Percentiles rank a stretch among this genome's conserved stretches.
phyloP scores from a whole-genome alignment of 2,797 vertebrate genomes.

The Moxostoma hubbsi region DNA sequence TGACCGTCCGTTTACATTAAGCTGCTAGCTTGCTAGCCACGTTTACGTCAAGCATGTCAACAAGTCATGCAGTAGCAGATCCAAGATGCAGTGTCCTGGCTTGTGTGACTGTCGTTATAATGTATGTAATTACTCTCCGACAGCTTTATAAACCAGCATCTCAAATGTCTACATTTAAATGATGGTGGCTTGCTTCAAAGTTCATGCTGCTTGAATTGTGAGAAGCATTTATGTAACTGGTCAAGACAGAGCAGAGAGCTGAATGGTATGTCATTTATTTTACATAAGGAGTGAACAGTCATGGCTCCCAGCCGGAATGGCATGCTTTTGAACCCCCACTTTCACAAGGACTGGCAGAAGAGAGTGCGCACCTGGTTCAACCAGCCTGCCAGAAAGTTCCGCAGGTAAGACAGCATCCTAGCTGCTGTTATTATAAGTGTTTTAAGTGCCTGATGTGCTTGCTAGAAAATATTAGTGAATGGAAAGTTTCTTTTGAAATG shows the following conservation, averaged over 20 bases:
- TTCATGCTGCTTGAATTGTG: too few species aligned
- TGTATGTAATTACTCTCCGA: too few species aligned
- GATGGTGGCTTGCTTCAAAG: neutral
- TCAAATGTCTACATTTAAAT: too few species aligned
- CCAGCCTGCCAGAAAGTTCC: slow-evolving; percentile 95
- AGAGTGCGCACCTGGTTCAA: slow-evolving; percentile 98
- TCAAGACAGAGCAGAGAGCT: too few species aligned
- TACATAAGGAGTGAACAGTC: slow-evolving; percentile 81
- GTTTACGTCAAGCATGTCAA: neutral
- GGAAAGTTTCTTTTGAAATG: neutral
- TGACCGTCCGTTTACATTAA: rapidly evolving
- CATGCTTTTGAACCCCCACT: slow-evolving; percentile 98
- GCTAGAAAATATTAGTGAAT: too few species aligned
- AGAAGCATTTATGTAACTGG: too few species aligned
- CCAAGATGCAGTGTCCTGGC: too few species aligned
- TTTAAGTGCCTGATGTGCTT: neutral
- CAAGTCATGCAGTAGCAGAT: too few species aligned
- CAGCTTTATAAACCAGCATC: too few species aligned
- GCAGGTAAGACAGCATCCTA: slow-evolving; percentile 79
- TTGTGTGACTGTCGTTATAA: too few species aligned
- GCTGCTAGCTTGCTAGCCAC: neutral
- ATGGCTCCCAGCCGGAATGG: slow-evolving; percentile 99
- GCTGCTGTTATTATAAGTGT: too few species aligned
- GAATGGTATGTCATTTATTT: neutral
- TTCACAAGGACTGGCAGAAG: slow-evolving; percentile 98